Percentiles rank a stretch among this genome's conserved stretches.
Conservation (phyloP, 1,140 invertebrate genomes). For the Neodiprion lecontei region DNA sequence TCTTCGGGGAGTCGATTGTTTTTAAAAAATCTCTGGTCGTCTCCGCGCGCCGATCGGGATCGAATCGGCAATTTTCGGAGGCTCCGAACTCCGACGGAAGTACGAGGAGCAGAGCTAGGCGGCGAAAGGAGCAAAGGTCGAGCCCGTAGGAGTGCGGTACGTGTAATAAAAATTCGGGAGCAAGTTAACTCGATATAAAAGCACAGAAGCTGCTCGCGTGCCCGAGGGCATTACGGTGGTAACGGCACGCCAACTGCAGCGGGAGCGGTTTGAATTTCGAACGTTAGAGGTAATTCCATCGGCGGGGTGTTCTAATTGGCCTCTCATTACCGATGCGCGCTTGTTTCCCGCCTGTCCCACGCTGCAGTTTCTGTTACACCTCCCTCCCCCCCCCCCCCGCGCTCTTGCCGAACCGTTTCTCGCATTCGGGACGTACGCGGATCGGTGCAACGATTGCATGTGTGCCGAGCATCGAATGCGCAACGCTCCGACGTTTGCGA, state of each 20-base stretch:
- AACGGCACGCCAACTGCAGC: constrained; percentile 47
- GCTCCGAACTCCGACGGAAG: too few relatives aligned
- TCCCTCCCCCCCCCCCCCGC: constrained; percentile 3
- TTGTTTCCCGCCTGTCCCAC: constrained; percentile 46
- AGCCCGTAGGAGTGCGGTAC: not conserved
- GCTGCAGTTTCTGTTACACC: constrained; percentile 29
- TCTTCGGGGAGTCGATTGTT: not conserved
- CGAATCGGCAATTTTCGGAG: too few relatives aligned
- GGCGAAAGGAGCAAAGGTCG: not conserved
- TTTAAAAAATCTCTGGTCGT: too few relatives aligned
- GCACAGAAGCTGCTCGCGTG: constrained; percentile 45
- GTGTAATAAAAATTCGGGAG: constrained; percentile 1
- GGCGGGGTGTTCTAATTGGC: constrained; percentile 60
- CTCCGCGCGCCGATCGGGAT: too few relatives aligned
- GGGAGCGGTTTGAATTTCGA: constrained; percentile 56
- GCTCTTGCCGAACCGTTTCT: not conserved
- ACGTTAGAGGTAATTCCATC: constrained; percentile 57
- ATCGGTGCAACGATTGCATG: not conserved
- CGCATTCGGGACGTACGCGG: not conserved
- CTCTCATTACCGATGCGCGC: constrained; percentile 62
- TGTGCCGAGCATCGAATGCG: not conserved
- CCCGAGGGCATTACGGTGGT: constrained; percentile 49
- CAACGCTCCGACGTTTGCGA: not conserved
- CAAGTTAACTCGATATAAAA: constrained; percentile 2
- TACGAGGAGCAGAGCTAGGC: not conserved